Conservation (phyloP, 2,113 vertebrate genomes). For the Geococcyx californianus region DNA sequence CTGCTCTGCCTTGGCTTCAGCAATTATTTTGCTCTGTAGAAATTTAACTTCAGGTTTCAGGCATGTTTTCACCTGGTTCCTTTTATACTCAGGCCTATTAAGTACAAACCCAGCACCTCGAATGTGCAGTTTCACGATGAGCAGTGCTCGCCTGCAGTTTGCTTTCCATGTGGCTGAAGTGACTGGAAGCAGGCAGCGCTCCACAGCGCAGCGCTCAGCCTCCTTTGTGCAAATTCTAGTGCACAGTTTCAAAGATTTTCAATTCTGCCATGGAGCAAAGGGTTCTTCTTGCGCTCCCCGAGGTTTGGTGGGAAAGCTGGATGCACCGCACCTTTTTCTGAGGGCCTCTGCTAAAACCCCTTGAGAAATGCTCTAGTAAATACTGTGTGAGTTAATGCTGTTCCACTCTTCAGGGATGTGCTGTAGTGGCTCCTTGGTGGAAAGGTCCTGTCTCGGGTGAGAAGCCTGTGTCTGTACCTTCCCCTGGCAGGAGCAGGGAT, state of each 20-base stretch:
- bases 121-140: fast-evolving
- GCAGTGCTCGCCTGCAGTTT: fast-evolving
- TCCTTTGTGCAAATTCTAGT: fast-evolving
- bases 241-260: fast-evolving
- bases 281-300: fast-evolving
- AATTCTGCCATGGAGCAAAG: neutral
- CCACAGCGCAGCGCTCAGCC: fast-evolving
- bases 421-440: neutral
- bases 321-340: neutral
- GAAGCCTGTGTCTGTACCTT: neutral
- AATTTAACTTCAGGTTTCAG: neutral
- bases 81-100: too few relatives aligned
- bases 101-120: too few relatives aligned
- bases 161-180: fast-evolving
- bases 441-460: fast-evolving
- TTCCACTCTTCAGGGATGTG: neutral
- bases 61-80: fast-evolving
- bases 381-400: fast-evolving
- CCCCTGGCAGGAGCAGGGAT: neutral
- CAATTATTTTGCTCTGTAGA: neutral
- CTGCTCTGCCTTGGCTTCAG: neutral
- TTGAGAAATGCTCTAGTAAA: fast-evolving
- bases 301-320: neutral
- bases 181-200: fast-evolving
- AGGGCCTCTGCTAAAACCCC: neutral